phyloP scores from a whole-genome alignment of 2,797 vertebrate species.

The Halcyon chelicuti region DNA sequence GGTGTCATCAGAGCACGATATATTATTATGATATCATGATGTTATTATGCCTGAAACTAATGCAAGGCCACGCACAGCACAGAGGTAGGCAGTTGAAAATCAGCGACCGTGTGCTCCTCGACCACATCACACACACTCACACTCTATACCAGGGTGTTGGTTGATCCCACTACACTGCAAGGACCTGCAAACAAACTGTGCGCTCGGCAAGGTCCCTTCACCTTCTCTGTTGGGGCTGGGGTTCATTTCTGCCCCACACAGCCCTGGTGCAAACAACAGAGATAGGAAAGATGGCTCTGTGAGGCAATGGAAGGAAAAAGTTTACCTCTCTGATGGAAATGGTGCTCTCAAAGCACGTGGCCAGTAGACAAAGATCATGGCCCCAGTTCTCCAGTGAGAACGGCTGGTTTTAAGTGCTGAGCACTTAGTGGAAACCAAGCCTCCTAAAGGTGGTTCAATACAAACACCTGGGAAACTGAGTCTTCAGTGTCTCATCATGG shows the following conservation, averaged over 20 bases:
- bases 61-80: background rate
- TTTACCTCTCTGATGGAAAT: background rate
- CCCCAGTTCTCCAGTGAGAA: background rate
- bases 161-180: background rate
- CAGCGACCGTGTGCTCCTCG: background rate
- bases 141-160: background rate
- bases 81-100: background rate
- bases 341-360: background rate
- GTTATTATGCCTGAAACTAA: slow-evolving; percentile 51
- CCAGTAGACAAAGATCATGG: background rate
- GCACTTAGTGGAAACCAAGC: background rate
- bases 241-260: background rate
- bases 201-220: background rate
- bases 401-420: background rate
- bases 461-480: background rate
- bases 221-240: background rate
- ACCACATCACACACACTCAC: background rate
- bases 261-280: background rate
- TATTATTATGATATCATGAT: slow-evolving; percentile 45
- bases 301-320: background rate
- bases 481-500: background rate
- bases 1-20: background rate
- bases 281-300: background rate
- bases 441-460: background rate
- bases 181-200: background rate